Evolutionary conservation across 92 coral and sea anemone species (phyloP), one percentile per base, ranked within the genome.

Genomic region (Heteractis magnifica): DNA sequence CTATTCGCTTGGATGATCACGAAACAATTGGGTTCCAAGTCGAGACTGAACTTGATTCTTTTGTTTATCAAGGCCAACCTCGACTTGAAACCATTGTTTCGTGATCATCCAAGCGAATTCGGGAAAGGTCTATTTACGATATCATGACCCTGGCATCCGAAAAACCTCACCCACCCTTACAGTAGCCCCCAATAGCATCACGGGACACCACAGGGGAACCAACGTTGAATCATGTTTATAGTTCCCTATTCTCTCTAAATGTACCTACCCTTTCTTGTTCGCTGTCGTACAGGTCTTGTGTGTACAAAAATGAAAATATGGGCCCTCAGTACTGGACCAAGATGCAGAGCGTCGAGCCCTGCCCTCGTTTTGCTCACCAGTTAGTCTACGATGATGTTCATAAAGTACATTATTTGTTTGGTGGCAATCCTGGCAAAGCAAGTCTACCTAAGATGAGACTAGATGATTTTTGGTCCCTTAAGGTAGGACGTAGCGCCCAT

Each of bases 351-450:
- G 87, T 94, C 8, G 99, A 96, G 75, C 99, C 99, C 1, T 96
- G 99, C 68, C 99, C 99, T 62, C 88, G 99, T 58, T 96, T 96
- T 84, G 99, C 99, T 20, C 99, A 96, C 73, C 99, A 96, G 83
- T 83, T 96, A 50, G 99, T 96, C 6, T 96, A 93, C 77, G 99
- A 96, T 72, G 93, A 96, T 82, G 68, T 88, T 1, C 94, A 89
- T 58, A 96, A 96, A 83, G 87, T 94, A 18, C 98, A 95, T 82
- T 95, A 95, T 76, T 80, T 95, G 84, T 95, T 95, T 85, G 98
- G 98, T 71, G 99, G 99, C 0, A 96, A 96, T 65, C 99, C 98
- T 6, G 99, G 99, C n/a, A 96, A 93, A 82, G 90, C 95, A 49
- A 91, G 94, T 65, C 60, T 90, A 62, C 94, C 98, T 5, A 96